A percentile compares a stretch with the other conserved stretches of the same genome.
Evolutionary conservation across 2,797 vertebrate species (phyloP).

Genomic region (Sebastes variabilis): DNA sequence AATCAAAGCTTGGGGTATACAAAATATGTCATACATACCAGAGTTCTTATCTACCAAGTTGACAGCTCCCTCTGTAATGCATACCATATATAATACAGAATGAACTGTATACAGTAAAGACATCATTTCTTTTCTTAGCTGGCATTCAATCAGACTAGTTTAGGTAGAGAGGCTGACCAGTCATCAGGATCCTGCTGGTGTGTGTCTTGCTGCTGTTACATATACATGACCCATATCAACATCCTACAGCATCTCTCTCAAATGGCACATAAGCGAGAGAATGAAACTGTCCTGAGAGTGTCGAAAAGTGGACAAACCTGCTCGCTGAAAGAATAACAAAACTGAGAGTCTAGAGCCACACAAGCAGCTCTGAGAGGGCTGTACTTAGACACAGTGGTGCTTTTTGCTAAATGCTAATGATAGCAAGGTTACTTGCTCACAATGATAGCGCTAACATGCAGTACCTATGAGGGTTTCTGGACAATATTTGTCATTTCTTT

Average conservation of each 20-base stretch:
- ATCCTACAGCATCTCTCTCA: neutral
- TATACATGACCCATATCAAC: neutral
- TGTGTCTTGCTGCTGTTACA: neutral
- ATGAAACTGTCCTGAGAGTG: neutral
- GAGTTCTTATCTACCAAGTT: neutral
- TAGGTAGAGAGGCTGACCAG: neutral
- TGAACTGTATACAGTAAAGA: neutral
- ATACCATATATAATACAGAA: neutral
- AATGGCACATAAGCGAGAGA: neutral
- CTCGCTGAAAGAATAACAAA: neutral
- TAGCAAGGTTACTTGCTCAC: too few species aligned
- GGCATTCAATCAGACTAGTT: neutral
- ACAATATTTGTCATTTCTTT: too few species aligned
- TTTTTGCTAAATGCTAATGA: too few species aligned
- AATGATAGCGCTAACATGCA: too few species aligned
- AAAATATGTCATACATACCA: neutral
- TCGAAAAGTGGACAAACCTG: neutral
- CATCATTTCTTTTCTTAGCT: neutral
- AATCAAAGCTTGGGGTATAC: neutral
- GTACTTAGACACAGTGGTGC: neutral
- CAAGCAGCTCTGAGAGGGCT: neutral
- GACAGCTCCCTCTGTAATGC: neutral
- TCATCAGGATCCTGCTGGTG: neutral
- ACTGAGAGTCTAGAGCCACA: neutral
- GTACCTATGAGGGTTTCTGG: too few species aligned